Percentiles rank a stretch among this genome's conserved stretches.
Conservation (phyloP, 92 coral and sea anemone genomes). For the Nematostella vectensis region DNA sequence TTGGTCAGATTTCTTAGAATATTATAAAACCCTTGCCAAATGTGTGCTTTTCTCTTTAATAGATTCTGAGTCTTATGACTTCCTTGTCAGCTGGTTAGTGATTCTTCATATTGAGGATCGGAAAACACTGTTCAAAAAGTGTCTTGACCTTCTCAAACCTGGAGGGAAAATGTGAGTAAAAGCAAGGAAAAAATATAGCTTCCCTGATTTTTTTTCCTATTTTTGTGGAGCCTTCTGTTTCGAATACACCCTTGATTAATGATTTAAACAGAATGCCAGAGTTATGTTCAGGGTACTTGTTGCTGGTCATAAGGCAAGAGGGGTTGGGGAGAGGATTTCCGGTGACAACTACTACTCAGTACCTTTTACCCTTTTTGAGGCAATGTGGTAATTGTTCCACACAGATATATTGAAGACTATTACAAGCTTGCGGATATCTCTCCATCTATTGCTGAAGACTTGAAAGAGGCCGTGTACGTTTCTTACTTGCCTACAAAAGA, state of each 20-base stretch:
- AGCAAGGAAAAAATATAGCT: not conserved
- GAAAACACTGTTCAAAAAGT: conserved; percentile 38
- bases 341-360: too few species aligned
- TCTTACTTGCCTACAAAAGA: conserved; percentile 41
- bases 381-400: not conserved
- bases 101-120: conserved; percentile 60
- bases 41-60: too few species aligned
- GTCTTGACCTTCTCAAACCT: conserved; percentile 46
- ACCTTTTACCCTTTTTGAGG: too few species aligned
- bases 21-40: too few species aligned
- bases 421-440: conserved; percentile 36
- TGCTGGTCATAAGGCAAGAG: not conserved
- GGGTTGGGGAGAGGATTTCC: too few species aligned
- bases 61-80: conserved; percentile 37
- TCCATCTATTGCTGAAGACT: conserved; percentile 18
- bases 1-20: too few species aligned
- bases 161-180: conserved; percentile 74
- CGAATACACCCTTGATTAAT: not conserved
- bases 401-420: conserved; percentile 62
- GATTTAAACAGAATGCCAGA: too few species aligned
- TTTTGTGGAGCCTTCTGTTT: not conserved
- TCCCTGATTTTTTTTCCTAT: not conserved
- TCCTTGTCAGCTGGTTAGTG: conserved; percentile 65
- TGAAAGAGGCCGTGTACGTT: conserved; percentile 43
- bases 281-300: too few species aligned